Evolutionary conservation across 2,113 vertebrate genomes (phyloP).

Genomic region (Xiphophorus couchianus): DNA sequence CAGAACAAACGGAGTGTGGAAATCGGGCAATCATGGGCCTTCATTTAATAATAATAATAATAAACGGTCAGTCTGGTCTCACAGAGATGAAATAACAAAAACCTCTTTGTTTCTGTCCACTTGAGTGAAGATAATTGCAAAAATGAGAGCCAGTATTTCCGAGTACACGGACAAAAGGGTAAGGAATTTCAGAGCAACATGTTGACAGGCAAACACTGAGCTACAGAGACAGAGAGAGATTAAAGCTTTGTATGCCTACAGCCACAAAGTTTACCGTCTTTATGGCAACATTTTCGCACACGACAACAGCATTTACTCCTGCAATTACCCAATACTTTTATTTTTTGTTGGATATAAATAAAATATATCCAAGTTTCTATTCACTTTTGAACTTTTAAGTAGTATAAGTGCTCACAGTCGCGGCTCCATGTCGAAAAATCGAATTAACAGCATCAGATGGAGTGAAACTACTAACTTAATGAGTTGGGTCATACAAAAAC

Average conservation of each 20-base stretch:
- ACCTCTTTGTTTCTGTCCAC: slow-evolving; percentile 50
- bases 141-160: slow-evolving; percentile 13
- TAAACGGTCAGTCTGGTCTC: slow-evolving; percentile 31
- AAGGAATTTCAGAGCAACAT: slow-evolving; percentile 39
- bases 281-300: not conserved
- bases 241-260: not conserved
- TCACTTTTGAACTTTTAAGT: not conserved
- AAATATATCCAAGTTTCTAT: not conserved
- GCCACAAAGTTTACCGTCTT: not conserved
- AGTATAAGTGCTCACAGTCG: not conserved
- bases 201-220: slow-evolving; percentile 14
- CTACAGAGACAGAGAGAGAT: not conserved
- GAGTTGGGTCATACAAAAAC: not conserved
- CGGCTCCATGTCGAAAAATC: not conserved
- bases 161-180: slow-evolving; percentile 9
- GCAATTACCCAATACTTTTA: not conserved
- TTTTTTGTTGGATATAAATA: not conserved
- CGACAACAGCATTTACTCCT: not conserved
- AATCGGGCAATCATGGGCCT: not conserved
- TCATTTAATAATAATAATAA: too few relatives aligned
- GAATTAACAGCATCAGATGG: too few relatives aligned
- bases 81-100: slow-evolving; percentile 50
- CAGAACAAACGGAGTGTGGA: not conserved
- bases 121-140: slow-evolving; percentile 45
- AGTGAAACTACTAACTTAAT: not conserved